phyloP scores from a whole-genome alignment of 2,797 vertebrate genomes.

The Stomatorhinus walkeri region DNA sequence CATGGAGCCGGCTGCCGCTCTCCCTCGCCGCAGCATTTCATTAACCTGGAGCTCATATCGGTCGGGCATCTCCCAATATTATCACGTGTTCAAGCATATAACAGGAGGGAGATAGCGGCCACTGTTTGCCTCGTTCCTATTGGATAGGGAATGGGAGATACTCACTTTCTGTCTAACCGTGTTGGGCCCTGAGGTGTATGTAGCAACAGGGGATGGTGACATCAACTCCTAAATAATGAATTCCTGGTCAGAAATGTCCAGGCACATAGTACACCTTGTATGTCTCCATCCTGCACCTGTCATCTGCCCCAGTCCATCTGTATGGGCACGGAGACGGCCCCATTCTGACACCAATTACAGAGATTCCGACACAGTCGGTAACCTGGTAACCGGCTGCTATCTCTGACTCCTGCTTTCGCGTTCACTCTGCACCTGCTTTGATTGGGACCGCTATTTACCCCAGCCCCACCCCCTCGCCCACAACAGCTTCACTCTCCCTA shows the following conservation, averaged over 20 bases:
- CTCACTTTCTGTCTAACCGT: not conserved
- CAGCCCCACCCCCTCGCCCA: not conserved
- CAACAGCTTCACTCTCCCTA: not conserved
- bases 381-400: not conserved
- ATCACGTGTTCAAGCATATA: not conserved
- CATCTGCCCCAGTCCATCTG: not conserved
- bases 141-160: not conserved
- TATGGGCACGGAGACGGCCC: not conserved
- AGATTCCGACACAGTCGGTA: not conserved
- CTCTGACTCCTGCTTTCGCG: not conserved
- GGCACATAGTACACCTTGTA: not conserved
- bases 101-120: not conserved
- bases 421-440: not conserved
- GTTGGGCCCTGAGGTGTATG: not conserved
- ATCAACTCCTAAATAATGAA: not conserved
- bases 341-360: slow-evolving; percentile 16
- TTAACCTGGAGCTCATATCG: not conserved
- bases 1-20: not conserved
- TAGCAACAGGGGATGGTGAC: not conserved
- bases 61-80: not conserved
- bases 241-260: not conserved
- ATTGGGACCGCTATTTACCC: not conserved
- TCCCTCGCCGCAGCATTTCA: not conserved
- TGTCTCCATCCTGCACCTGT: not conserved
- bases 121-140: not conserved